These are phyloP conservation scores for Drosophila asahinai DNA, from an alignment of 1,140 invertebrate species.

Conservation along the genomic window DNA sequence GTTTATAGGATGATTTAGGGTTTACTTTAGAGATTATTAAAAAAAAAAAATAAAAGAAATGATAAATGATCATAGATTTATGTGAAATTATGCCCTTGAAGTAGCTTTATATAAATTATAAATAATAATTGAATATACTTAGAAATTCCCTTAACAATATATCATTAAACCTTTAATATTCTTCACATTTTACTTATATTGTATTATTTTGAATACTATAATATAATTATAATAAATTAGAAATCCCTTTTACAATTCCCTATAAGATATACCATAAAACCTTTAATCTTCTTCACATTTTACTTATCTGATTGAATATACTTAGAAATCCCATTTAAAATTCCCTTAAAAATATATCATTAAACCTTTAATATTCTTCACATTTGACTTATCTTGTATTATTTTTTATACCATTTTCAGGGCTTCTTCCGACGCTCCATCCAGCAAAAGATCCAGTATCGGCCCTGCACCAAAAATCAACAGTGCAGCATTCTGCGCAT, in stretches of 20 bases:
- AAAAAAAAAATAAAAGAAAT: rapidly evolving
- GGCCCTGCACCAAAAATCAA: slow-evolving; percentile 98
- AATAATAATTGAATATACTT: no score
- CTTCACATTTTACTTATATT: no score
- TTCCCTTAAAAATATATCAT: no score
- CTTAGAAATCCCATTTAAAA: background rate
- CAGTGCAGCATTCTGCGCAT: slow-evolving; percentile 98
- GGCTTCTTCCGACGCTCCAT: slow-evolving; percentile 95
- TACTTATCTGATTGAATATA: background rate
- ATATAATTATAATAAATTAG: no score
- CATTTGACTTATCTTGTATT: background rate
- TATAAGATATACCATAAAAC: no score
- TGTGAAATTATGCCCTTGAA: no score
- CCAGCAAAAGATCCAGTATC: slow-evolving; percentile 99
- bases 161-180: no score
- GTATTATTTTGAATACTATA: no score
- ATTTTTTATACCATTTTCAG: slow-evolving; percentile 85
- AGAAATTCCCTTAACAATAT: no score
- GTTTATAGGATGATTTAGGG: slow-evolving; percentile 8
- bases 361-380: slow-evolving; percentile 2
- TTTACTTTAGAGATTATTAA: background rate
- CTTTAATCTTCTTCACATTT: no score
- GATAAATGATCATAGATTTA: background rate
- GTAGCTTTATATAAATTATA: no score
- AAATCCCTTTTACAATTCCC: no score